Percentiles rank a stretch among this genome's conserved stretches.
phyloP scores from a whole-genome alignment of 2,888 invertebrate species.

The Stenolophus ochropezus region DNA sequence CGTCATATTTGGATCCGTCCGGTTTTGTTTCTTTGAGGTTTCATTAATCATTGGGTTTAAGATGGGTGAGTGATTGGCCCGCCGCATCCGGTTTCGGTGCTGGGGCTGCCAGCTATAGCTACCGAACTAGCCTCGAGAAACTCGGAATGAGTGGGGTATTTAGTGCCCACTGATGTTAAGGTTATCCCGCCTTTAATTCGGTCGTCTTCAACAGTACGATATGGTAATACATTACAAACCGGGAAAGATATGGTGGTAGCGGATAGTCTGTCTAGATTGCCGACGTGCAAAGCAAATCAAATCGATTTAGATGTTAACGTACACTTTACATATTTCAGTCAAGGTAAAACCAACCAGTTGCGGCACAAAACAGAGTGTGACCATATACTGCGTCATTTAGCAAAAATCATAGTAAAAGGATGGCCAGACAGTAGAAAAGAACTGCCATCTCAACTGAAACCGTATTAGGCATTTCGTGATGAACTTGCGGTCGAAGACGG shows the following conservation, averaged over 20 bases:
- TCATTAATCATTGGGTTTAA: too few species aligned
- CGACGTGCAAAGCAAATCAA: constrained; percentile 53
- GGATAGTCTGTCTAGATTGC: constrained; percentile 61
- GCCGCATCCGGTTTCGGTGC: too few species aligned
- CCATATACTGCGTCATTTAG: constrained; percentile 62
- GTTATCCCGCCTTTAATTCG: too few species aligned
- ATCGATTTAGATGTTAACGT: not conserved
- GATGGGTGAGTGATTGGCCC: too few species aligned
- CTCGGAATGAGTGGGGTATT: too few species aligned
- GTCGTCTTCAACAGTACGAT: constrained; percentile 64
- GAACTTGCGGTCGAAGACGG: constrained; percentile 59
- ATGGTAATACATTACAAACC: constrained; percentile 64
- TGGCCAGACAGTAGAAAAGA: constrained; percentile 64
- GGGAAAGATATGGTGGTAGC: constrained; percentile 64
- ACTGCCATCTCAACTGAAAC: constrained; percentile 54
- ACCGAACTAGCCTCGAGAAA: too few species aligned
- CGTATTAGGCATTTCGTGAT: constrained; percentile 56
- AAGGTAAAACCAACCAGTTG: not conserved
- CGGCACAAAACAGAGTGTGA: constrained; percentile 52
- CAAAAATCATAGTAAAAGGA: constrained; percentile 62
- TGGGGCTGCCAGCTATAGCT: too few species aligned
- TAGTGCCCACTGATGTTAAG: too few species aligned
- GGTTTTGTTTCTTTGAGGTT: too few species aligned
- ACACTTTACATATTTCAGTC: not conserved
- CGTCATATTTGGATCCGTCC: too few species aligned